phyloP scores from a whole-genome alignment of 2,797 vertebrate genomes.

The Labeo calbasu region DNA sequence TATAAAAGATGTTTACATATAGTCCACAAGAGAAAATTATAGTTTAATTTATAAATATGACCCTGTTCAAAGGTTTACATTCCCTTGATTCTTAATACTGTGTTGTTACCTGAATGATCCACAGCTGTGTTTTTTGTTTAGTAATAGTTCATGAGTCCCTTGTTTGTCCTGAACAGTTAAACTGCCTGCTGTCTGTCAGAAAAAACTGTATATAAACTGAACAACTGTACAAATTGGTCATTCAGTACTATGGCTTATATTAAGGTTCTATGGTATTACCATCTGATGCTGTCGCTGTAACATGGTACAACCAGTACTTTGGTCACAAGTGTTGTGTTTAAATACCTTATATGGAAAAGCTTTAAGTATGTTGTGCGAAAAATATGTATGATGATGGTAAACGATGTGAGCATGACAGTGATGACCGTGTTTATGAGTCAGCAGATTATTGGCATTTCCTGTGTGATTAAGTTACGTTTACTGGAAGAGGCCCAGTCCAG shows the following conservation, averaged over 20 bases:
- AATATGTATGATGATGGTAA: neutral
- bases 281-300: neutral
- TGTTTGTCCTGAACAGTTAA: too few species aligned
- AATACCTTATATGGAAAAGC: neutral
- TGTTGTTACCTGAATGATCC: too few species aligned
- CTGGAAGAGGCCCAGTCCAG: constrained; percentile 33
- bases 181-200: too few species aligned
- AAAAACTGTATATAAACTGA: too few species aligned
- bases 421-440: constrained; percentile 36
- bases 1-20: too few species aligned
- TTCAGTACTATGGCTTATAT: neutral
- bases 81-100: too few species aligned
- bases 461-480: constrained; percentile 22
- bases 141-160: too few species aligned
- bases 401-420: neutral
- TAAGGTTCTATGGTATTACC: neutral
- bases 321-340: neutral
- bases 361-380: constrained; percentile 3
- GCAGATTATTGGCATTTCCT: constrained; percentile 38
- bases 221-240: neutral
- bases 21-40: too few species aligned
- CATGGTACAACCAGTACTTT: neutral
- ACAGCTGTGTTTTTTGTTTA: too few species aligned
- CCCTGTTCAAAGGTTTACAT: too few species aligned
- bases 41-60: too few species aligned